Conservation (phyloP, 64 coral and sea anemone genomes). For the Cladopsammia gracilis region DNA sequence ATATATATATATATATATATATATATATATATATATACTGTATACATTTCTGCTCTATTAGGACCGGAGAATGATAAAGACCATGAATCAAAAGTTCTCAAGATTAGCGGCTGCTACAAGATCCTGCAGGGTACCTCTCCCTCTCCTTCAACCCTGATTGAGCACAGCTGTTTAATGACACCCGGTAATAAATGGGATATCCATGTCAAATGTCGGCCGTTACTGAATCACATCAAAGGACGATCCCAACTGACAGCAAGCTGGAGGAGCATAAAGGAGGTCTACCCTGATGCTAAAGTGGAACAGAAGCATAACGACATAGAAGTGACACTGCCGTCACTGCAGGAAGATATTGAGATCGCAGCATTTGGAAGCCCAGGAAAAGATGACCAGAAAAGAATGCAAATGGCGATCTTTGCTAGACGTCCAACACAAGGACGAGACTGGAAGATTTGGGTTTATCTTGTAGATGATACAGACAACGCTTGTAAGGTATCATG, state of each 20-base stretch:
- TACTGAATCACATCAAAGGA: neutral
- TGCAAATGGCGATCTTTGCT: conserved; percentile 13
- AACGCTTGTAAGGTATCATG: neutral
- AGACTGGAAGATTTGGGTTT: conserved; percentile 3
- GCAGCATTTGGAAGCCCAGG: conserved; percentile 9
- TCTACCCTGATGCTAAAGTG: conserved; percentile 22
- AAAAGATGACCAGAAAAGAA: conserved; percentile 12
- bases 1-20: too few relatives aligned
- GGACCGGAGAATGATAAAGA: neutral
- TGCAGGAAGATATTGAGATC: conserved; percentile 1
- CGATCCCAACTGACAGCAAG: neutral
- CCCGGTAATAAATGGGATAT: neutral
- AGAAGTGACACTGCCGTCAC: neutral
- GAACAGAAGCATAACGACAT: conserved; percentile 14
- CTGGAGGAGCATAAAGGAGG: neutral
- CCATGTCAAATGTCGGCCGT: neutral
- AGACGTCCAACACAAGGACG: neutral
- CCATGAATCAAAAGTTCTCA: neutral
- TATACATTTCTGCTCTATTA: neutral
- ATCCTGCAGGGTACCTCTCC: neutral
- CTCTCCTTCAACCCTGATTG: neutral
- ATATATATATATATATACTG: too few relatives aligned
- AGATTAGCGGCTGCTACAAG: conserved; percentile 14
- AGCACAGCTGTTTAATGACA: neutral
- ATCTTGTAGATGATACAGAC: neutral